Base-by-base conservation (phyloP, 1,140 invertebrate species). In the Steinernema feltiae region DNA sequence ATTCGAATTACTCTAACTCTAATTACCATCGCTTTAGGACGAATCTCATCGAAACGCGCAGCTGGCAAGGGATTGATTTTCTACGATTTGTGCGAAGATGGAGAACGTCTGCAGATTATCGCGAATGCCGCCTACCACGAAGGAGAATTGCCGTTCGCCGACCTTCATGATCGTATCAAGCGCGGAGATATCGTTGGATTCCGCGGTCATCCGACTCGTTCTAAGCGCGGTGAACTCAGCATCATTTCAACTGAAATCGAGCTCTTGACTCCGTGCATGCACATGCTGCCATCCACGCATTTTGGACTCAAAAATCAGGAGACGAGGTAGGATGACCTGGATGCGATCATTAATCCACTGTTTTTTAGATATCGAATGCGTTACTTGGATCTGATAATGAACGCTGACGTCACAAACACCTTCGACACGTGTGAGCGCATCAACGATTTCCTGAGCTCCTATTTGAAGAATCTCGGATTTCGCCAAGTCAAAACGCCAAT, bases 401-500 rank as follows among this genome's bases (percentile, higher is more conserved):
- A 98, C 89, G 91, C 93, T 75, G 90, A 91, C 86, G 92, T 97
- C 2, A 89, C 94, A 69, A 90, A 93, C 83, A 97, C 92, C 80
- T 99, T 99, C 86, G 90, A 94, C 77, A 90, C 91, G 72, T 90
- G 97, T 80, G 91, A 94, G 1, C 93, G 93, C 89, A 94, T 98
- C 70, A 94, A 98, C 48, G 89, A 93, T 3, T 98, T 95, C 85
- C 87, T 98, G 1, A 90, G 97, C 31, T 90, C 91, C 80, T 99
- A 94, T 86, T 90, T 99, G 48, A 95, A 99, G 86, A 90, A 92
- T 29, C 84, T 97, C 82, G 97, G 96, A 69, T 99, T 99, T 87
- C 87, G 99, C 29, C 95, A 99, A 90, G 89, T 99, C 35, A 97
- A 99, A 89, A 99, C 97, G 2, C 97, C 97, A n/a, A 94, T 99